Evolutionary conservation across 2,888 invertebrate genomes (phyloP), one percentile per base, ranked within the genome.

Genomic region (Pachydiplax longipennis): DNA sequence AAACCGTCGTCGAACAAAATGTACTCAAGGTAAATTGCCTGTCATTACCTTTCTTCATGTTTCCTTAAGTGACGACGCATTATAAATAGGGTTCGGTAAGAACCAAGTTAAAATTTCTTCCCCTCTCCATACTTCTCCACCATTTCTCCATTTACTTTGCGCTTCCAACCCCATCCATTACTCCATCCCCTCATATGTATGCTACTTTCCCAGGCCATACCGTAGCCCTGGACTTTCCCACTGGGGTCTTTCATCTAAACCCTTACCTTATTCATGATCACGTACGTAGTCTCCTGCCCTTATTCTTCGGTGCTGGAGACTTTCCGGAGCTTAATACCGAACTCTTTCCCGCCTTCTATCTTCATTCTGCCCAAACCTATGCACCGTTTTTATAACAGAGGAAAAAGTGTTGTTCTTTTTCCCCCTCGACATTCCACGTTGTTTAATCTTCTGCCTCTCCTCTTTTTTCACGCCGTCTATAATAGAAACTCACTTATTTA

Each of bases 241-340:
- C 31, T 22, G 73, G 73, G 73, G 73, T 10, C 61, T 61, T 37
- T 58, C 61, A 0, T 18, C n/a, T 61, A 87, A 87, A 87, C 65
- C 87, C 87, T 61, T 87, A 61, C 87, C 87, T 87, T 87, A 87
- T 87, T 87, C 87, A 87, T 87, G 87, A 87, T 87, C 87, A 87
- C 87, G 87, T 61, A 73, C 73, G 25, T 31, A 73, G 15, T 73
- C 73, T 73, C 13, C 73, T 31, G 31, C 73, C 73, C 73, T 73
- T 73, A 73, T 31, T 73, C 73, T 73, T 73, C 73, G 73, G 13
- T 8, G 31, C 73, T 10, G n/a, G n/a, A 73, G 25, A 31, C 73
- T 73, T 73, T 25, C 0, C 53, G 25, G 31, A 31, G 73, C 73
- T 73, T 73, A 73, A 25, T 48, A n/a, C 87, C 87, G 58, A 87